Evolutionary conservation across 2,888 invertebrate species (phyloP).

Genomic region (Apamea monoglypha): DNA sequence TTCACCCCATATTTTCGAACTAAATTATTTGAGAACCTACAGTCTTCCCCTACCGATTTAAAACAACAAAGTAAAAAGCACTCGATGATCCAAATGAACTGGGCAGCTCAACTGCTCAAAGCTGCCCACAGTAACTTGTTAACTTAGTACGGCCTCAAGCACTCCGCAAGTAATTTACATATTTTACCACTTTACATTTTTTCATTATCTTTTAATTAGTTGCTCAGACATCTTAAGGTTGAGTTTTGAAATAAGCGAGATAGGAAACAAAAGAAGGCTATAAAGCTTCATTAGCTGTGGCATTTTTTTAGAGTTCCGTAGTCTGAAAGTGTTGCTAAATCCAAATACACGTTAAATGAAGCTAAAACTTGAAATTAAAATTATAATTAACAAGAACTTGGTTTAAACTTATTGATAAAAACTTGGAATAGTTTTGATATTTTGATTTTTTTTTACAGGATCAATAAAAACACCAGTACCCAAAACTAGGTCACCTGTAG

Average conservation of each 20-base stretch:
- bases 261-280: slow-evolving; percentile 51
- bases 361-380: neutral
- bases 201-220: slow-evolving; percentile 85
- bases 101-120: slow-evolving; percentile 53
- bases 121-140: slow-evolving; percentile 61
- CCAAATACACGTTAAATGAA: neutral
- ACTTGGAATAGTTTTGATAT: neutral
- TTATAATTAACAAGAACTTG: neutral
- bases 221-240: slow-evolving; percentile 73
- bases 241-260: slow-evolving; percentile 66
- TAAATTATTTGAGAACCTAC: neutral
- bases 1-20: neutral
- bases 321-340: neutral
- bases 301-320: slow-evolving; percentile 33
- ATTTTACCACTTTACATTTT: slow-evolving; percentile 78
- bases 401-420: neutral
- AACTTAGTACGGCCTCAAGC: slow-evolving; percentile 61
- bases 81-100: slow-evolving; percentile 54
- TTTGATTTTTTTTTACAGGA: neutral
- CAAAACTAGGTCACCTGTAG: neutral
- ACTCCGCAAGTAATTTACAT: slow-evolving; percentile 81
- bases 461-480: too few relatives aligned
- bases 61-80: slow-evolving; percentile 33
- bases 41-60: neutral
- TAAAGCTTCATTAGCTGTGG: slow-evolving; percentile 68